Evolutionary conservation across 2,888 invertebrate species (phyloP), one percentile per base, ranked within the genome.

Genomic region (Lepidonotus clava): DNA sequence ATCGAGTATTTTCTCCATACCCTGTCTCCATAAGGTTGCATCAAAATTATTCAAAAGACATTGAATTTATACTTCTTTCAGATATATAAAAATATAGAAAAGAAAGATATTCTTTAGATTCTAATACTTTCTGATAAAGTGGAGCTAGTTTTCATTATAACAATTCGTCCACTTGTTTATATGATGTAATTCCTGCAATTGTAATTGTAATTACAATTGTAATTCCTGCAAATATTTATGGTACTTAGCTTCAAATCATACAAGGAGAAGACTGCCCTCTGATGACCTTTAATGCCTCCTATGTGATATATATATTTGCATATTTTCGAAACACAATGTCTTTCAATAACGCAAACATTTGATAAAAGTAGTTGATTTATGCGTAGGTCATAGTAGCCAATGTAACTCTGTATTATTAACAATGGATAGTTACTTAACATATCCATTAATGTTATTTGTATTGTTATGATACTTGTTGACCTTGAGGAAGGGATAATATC

Each of bases 321-420:
- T 32, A 71, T 38, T 71, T 71, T 71, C 71, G 36, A 71, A 36
- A 71, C 38, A 71, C 71, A 38, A 36, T 71, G 71, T 71, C 71
- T 71, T 71, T 71, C 71, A 71, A 14, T 71, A 36, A 71, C n/a
- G 38, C 71, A 71, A 61, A 61, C 61, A 61, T 61, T 61, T 61
- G 11, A 32, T 18, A 46, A 46, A 46, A 18, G 24, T 11, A 28
- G n/a, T n/a, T n/a, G 61, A 61, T 61, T n/a, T 61, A 61, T 24
- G 24, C 24, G 1, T 61, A 61, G 61, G n/a, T n/a, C n/a, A 11
- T n/a, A 61, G 28, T 28, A 61, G 61, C 4, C 61, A 2, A n/a
- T 61, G 24, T 61, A 61, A 28, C 61, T 32, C 2, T 28, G 28
- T n/a, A 28, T 56, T 56, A 56, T 28, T 5, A 61, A 61, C 53